These are phyloP conservation scores for Meleagris gallopavo DNA, from an alignment of 2,113 vertebrate genomes.

Conservation along the genomic window DNA sequence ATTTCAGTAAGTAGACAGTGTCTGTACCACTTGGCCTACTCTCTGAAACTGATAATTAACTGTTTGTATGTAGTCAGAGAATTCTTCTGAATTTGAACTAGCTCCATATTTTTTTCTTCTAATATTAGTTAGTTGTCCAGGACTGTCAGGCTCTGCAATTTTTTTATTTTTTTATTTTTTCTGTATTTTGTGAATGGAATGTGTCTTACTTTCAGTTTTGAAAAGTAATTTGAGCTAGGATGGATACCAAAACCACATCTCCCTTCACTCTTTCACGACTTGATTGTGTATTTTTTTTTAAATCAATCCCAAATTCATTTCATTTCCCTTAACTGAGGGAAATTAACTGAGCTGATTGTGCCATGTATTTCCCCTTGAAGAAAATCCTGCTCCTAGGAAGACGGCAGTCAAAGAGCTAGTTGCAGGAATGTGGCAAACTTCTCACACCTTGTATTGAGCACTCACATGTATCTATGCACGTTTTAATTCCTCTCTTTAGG, in stretches of 20 bases:
- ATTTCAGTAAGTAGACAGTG: conserved; percentile 66
- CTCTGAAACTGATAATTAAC: conserved; percentile 65
- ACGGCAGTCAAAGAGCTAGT: conserved; percentile 18
- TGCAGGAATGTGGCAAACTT: neutral
- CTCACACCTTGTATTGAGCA: neutral
- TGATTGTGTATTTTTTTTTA: conserved; percentile 25
- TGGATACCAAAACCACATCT: conserved; percentile 7
- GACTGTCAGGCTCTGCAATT: neutral
- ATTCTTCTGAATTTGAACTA: conserved; percentile 61
- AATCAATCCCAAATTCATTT: conserved; percentile 32
- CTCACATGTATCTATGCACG: neutral
- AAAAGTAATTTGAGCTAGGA: conserved; percentile 63
- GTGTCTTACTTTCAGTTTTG: neutral
- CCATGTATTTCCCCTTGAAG: neutral
- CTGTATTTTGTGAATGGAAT: conserved; percentile 9
- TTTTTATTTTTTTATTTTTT: neutral
- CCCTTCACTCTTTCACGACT: conserved; percentile 35
- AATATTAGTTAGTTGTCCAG: neutral
- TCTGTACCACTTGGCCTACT: conserved; percentile 61
- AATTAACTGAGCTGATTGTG: neutral
- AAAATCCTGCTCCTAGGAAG: conserved; percentile 8
- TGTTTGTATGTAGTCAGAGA: conserved; percentile 66
- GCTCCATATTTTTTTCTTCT: neutral
- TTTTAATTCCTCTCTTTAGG: conserved; percentile 18
- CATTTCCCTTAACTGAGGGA: conserved; percentile 13